Conservation (phyloP, 30 jellyfish, hydroid and myxozoan genomes). For the Turritopsis dohrnii region DNA sequence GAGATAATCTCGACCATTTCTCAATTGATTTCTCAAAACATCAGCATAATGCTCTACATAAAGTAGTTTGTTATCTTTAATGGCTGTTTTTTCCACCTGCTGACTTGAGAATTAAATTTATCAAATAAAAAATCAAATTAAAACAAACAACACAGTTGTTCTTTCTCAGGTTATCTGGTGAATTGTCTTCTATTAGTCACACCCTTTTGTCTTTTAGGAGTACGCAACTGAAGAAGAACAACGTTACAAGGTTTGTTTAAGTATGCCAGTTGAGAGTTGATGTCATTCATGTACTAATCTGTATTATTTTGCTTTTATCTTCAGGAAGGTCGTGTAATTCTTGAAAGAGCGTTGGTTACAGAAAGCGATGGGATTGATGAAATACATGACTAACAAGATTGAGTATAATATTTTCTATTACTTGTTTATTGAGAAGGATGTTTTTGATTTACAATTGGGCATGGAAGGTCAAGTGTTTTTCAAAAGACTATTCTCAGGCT, state of each 20-base stretch:
- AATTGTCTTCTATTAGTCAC: no score
- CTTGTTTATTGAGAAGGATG: no score
- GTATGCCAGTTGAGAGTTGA: no score
- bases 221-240: constrained; percentile 97
- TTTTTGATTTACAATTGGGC: not conserved
- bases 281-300: not conserved
- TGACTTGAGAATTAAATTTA: no score
- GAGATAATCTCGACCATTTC: no score
- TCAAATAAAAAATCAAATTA: no score
- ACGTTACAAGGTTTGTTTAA: constrained; percentile 66
- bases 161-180: no score
- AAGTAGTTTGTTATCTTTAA: no score
- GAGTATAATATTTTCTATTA: not conserved
- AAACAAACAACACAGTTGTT: no score
- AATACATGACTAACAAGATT: constrained; percentile 35
- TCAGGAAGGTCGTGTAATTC: constrained; percentile 92
- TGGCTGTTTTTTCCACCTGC: no score
- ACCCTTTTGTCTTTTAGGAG: constrained; percentile 48
- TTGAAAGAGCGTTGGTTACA: constrained; percentile 94
- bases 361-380: constrained; percentile 98
- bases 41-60: no score
- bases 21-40: no score
- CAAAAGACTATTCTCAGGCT: not conserved
- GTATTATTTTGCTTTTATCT: not conserved
- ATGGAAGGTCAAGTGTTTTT: not conserved